Evolutionary conservation across 1,140 invertebrate species (phyloP).

Genomic region (Chymomyza costata): DNA sequence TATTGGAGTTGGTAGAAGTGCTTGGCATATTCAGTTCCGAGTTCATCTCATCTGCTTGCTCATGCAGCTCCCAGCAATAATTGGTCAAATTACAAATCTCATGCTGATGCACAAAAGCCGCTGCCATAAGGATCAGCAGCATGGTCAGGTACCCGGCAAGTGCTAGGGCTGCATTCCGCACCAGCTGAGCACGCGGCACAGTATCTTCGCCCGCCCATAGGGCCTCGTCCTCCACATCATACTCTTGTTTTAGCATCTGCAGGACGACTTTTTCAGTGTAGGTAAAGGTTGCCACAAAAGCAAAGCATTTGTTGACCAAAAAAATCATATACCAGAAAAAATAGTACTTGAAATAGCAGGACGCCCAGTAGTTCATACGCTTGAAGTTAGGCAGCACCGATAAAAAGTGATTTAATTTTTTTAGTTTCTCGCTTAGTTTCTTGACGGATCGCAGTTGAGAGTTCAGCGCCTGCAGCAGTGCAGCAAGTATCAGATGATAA

Average conservation of each 20-base stretch:
- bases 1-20: too few relatives aligned
- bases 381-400: conserved; percentile 8
- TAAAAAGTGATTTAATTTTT: conserved; percentile 12
- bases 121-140: conserved; percentile 22
- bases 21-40: background rate
- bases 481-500: conserved; percentile 29
- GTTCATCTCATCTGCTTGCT: conserved; percentile 1
- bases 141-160: conserved; percentile 26
- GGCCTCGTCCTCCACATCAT: conserved; percentile 30
- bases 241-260: conserved; percentile 10
- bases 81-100: conserved; percentile 13
- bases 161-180: background rate
- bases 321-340: conserved; percentile 12
- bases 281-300: background rate
- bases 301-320: conserved; percentile 8
- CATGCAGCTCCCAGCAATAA: conserved; percentile 13
- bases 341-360: conserved; percentile 24
- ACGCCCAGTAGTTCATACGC: conserved; percentile 19
- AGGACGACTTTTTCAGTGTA: conserved; percentile 13
- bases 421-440: conserved; percentile 2
- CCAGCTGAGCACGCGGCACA: background rate
- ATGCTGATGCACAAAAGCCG: conserved; percentile 26
- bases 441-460: background rate
- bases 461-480: conserved; percentile 23
- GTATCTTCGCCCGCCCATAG: conserved; percentile 12